Conservation (phyloP, 2,113 vertebrate species). For the Poecile atricapillus region DNA sequence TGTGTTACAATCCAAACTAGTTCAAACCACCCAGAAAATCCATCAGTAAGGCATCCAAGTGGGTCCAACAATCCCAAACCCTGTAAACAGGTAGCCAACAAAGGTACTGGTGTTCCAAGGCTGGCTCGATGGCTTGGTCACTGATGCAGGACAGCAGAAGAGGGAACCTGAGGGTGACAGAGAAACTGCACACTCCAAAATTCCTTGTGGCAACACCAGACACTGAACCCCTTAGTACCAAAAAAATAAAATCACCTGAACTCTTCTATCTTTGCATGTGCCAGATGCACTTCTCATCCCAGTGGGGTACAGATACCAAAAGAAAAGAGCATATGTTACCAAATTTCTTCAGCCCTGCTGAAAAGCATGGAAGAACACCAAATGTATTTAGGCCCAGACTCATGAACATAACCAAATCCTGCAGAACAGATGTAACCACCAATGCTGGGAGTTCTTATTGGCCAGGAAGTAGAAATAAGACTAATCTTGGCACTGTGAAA, state of each 20-base stretch:
- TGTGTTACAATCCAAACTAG: not conserved
- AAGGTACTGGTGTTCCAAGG: not conserved
- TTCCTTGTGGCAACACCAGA: not conserved
- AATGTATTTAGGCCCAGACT: not conserved
- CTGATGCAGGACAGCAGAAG: not conserved
- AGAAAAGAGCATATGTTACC: not conserved
- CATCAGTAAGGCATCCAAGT: not conserved
- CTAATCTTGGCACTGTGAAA: not conserved
- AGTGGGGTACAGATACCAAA: not conserved
- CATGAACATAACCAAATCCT: not conserved
- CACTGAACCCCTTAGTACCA: not conserved
- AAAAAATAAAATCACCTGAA: not conserved
- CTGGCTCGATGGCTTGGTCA: not conserved
- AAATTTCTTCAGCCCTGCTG: not conserved
- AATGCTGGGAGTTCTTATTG: not conserved
- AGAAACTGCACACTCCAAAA: not conserved
- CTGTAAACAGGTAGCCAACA: not conserved
- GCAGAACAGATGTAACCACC: not conserved
- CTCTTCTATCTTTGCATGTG: not conserved
- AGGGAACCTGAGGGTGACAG: not conserved
- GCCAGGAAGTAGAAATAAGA: not conserved
- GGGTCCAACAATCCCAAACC: not conserved
- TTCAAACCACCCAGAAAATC: not conserved
- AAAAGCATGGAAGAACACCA: not conserved
- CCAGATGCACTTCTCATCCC: not conserved